These are phyloP conservation scores for Recurvirostra avosetta DNA, from an alignment of 2,113 vertebrate species.

Conservation along the genomic window DNA sequence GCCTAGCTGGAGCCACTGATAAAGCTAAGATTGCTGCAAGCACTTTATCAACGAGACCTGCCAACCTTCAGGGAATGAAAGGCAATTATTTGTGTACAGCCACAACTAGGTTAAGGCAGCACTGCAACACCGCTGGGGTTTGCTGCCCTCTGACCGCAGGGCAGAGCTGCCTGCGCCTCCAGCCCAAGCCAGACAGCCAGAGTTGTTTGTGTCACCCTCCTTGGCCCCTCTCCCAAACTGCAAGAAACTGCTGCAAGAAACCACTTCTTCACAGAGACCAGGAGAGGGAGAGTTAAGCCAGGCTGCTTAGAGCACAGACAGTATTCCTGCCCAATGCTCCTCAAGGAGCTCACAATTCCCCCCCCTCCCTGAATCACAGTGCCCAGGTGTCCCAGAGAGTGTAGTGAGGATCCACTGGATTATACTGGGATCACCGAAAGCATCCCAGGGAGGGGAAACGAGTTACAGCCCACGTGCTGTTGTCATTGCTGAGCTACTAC, in stretches of 20 bases:
- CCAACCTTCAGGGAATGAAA: background rate
- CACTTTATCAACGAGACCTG: background rate
- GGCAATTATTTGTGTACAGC: background rate
- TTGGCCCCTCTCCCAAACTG: background rate
- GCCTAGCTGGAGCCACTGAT: background rate
- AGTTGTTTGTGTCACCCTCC: background rate
- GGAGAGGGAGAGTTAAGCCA: background rate
- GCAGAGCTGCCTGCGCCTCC: background rate
- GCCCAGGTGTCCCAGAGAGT: background rate
- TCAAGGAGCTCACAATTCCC: background rate
- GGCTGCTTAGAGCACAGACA: background rate
- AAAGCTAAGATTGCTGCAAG: background rate
- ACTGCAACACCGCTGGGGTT: background rate
- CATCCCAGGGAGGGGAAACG: no score
- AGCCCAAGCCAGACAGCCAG: background rate
- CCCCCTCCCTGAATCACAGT: background rate
- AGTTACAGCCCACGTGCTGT: background rate
- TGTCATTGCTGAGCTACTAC: background rate
- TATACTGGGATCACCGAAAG: background rate
- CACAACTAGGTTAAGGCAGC: background rate
- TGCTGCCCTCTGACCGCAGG: background rate
- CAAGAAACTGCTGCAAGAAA: background rate
- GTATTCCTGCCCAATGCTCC: background rate
- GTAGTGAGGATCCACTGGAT: background rate
- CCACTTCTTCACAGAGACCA: background rate